phyloP scores from a whole-genome alignment of 2,888 invertebrate genomes.

The Chrysotoxum bicinctum region DNA sequence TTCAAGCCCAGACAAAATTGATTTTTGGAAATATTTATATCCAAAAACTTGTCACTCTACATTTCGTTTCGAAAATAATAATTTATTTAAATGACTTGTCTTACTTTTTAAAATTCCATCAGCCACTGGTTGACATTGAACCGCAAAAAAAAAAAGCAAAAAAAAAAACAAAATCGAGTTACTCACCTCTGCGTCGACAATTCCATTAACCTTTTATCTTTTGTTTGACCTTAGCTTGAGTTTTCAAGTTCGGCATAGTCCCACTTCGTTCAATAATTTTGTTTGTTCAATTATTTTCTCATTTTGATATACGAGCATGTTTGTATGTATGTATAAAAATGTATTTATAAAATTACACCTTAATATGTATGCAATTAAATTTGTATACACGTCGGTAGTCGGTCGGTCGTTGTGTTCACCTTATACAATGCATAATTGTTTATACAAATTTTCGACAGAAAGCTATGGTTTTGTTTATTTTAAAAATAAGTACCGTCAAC shows the following conservation, averaged over 20 bases:
- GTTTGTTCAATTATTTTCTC: constrained; percentile 68
- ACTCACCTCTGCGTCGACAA: constrained; percentile 53
- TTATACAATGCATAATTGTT: constrained; percentile 20
- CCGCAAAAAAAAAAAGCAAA: constrained; percentile 25
- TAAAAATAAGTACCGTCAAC: constrained; percentile 18
- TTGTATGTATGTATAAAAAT: background rate
- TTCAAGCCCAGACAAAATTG: background rate
- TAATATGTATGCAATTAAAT: background rate
- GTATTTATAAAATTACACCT: background rate
- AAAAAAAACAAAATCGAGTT: constrained; percentile 25
- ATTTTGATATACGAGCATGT: constrained; percentile 9
- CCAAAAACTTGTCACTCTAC: constrained; percentile 24
- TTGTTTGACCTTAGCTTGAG: constrained; percentile 65
- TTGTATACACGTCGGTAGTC: background rate
- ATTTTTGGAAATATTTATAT: background rate
- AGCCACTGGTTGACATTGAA: constrained; percentile 63
- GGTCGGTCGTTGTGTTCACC: constrained; percentile 8
- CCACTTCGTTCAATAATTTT: constrained; percentile 55
- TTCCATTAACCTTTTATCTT: constrained; percentile 71
- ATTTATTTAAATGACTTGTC: constrained; percentile 37
- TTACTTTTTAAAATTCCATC: constrained; percentile 27
- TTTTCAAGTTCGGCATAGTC: constrained; percentile 67
- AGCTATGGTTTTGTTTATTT: constrained; percentile 34
- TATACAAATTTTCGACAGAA: background rate
- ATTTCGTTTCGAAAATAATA: background rate